phyloP scores from a whole-genome alignment of 2,888 invertebrate genomes.

The Tineola bisselliella region DNA sequence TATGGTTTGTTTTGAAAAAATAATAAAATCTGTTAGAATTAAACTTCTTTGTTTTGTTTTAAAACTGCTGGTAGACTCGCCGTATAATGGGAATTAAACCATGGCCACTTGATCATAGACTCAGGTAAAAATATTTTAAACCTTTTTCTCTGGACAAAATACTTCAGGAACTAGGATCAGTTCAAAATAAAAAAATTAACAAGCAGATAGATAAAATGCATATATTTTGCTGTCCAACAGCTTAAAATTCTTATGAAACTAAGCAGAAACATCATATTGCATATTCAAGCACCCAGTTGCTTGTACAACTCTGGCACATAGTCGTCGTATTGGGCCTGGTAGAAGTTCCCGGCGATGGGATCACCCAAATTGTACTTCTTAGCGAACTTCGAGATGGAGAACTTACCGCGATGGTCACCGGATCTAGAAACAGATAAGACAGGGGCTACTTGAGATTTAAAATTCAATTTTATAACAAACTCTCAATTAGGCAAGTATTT shows the following conservation, averaged over 20 bases:
- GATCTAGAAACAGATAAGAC: slow-evolving; percentile 33
- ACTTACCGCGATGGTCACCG: slow-evolving; percentile 41
- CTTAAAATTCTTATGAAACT: background rate
- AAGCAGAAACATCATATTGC: background rate
- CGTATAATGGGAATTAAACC: too few relatives aligned
- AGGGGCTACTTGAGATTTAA: too few relatives aligned
- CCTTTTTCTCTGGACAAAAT: too few relatives aligned
- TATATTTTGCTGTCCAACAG: background rate
- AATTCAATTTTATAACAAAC: too few relatives aligned
- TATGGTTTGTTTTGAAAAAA: slow-evolving; percentile 20
- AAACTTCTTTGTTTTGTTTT: slow-evolving; percentile 2
- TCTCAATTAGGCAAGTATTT: too few relatives aligned
- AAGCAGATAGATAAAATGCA: background rate
- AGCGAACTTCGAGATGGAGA: slow-evolving; percentile 71
- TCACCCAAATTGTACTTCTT: slow-evolving; percentile 76
- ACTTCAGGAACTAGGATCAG: too few relatives aligned
- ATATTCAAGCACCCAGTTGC: slow-evolving; percentile 39
- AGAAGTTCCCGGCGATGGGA: slow-evolving; percentile 85
- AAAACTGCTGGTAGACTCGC: too few relatives aligned
- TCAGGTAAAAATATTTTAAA: too few relatives aligned
- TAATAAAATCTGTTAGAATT: slow-evolving; percentile 15
- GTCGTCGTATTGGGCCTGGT: slow-evolving; percentile 81
- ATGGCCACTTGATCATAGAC: too few relatives aligned
- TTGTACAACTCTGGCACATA: slow-evolving; percentile 73
- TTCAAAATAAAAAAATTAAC: too few relatives aligned